Evolutionary conservation across 2,888 invertebrate species (phyloP), one percentile per base, ranked within the genome.

Genomic region (Vanessa cardui): DNA sequence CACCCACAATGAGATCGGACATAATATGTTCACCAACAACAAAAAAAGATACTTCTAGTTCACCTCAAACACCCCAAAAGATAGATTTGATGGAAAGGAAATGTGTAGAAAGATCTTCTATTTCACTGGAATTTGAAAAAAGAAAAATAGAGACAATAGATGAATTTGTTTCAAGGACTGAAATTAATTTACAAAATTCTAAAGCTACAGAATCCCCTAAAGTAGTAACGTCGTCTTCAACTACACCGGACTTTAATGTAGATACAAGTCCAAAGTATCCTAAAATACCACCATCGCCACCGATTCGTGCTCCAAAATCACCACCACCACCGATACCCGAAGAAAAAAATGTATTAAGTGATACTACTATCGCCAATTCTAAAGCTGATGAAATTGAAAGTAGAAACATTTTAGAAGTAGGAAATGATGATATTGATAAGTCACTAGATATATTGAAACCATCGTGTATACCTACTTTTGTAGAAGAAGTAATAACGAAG

Each of bases 1-100:
- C 87, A 62, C 84, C 89, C 73, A 79, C 80, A 66, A 72, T 78
- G 63, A 85, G 82, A 74, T 78, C 83, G 56, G 90, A 90, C 73
- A 74, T 75, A 26, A 75, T 83, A 54, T 74, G 78, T 67, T 85
- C 85, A 49, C 83, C 87, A 20, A 76, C 78, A 46, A 64, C 75
- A 52, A 85, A 82, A 80, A 84, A 78, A 72, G 90, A 89, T 72
- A 78, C 76, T 74, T 75, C 83, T 68, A 80, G 72, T 75, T 85
- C 86, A 58, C 81, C 85, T 39, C 76, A 76, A 68, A 77, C 70
- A 68, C 71, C 75, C 64, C 84, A 84, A 62, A 74, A 73, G 66
- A 71, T 73, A 66, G 78, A 76, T 65, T 70, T 79, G 8, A 75
- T 77, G 61, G 86, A 89, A 66, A 83, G 78, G 78, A 75, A 79